phyloP scores from a whole-genome alignment of 2,113 vertebrate species.

The Corythornis cristatus region DNA sequence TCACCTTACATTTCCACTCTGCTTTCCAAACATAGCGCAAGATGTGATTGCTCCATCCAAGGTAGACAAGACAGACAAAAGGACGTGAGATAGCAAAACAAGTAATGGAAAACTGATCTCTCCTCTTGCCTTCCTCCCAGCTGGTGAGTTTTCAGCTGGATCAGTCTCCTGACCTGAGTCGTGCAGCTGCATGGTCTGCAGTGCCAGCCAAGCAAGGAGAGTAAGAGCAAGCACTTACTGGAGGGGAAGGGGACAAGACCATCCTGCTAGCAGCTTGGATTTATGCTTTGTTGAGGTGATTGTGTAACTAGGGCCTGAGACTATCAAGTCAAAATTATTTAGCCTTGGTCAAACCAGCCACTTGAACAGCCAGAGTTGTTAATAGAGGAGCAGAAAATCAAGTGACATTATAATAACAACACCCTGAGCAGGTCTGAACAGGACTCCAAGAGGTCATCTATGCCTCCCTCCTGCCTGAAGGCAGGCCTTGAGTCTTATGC shows the following conservation, averaged over 20 bases:
- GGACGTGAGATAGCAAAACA: slow-evolving; percentile 2
- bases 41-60: neutral
- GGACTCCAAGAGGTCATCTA: neutral
- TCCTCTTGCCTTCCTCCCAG: neutral
- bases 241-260: neutral
- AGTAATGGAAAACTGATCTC: slow-evolving; percentile 15
- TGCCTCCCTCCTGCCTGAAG: neutral
- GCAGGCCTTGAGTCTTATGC: neutral
- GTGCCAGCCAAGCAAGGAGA: neutral
- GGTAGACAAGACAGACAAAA: slow-evolving; percentile 38
- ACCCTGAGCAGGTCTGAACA: neutral
- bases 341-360: neutral
- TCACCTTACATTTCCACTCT: slow-evolving; percentile 44
- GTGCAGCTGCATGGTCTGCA: neutral
- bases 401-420: neutral
- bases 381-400: neutral
- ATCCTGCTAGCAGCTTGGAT: neutral
- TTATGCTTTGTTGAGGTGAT: neutral
- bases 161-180: neutral
- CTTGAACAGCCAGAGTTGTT: neutral
- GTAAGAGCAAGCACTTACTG: neutral
- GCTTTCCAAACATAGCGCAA: slow-evolving; percentile 42
- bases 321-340: neutral
- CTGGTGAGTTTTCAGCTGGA: slow-evolving; percentile 19
- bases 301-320: neutral